Evolutionary conservation across 1,140 invertebrate species (phyloP).

Genomic region (Dreissena polymorpha): DNA sequence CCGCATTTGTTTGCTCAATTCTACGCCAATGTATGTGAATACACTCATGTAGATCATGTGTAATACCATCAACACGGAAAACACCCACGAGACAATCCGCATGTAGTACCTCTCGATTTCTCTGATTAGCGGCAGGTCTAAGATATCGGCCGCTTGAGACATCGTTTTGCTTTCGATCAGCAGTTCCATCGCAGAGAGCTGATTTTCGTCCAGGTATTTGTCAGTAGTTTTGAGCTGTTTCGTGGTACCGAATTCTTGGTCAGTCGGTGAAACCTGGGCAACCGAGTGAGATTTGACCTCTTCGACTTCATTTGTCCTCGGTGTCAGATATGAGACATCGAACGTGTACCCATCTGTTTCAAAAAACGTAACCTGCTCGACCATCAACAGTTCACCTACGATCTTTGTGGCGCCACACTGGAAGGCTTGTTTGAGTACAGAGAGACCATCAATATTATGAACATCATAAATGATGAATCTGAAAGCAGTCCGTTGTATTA

Average conservation of each 20-base stretch:
- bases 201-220: too few species aligned
- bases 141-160: constrained; percentile 57
- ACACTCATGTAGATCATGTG: constrained; percentile 73
- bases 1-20: constrained; percentile 50
- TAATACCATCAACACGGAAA: constrained; percentile 62
- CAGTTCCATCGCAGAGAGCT: constrained; percentile 61
- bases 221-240: too few species aligned
- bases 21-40: constrained; percentile 63
- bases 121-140: constrained; percentile 69
- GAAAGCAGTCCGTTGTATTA: constrained; percentile 58
- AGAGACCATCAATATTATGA: constrained; percentile 63
- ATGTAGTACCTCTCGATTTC: constrained; percentile 70
- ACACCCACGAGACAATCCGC: constrained; percentile 63
- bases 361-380: constrained; percentile 58
- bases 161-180: constrained; percentile 58
- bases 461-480: constrained; percentile 58
- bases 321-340: constrained; percentile 66
- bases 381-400: constrained; percentile 50
- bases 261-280: too few species aligned
- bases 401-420: constrained; percentile 60
- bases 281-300: background rate
- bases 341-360: constrained; percentile 29
- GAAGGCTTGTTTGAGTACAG: constrained; percentile 65
- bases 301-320: constrained; percentile 56
- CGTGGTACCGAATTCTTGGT: too few species aligned